phyloP scores from a whole-genome alignment of 2,113 vertebrate genomes.

The Oplegnathus fasciatus region DNA sequence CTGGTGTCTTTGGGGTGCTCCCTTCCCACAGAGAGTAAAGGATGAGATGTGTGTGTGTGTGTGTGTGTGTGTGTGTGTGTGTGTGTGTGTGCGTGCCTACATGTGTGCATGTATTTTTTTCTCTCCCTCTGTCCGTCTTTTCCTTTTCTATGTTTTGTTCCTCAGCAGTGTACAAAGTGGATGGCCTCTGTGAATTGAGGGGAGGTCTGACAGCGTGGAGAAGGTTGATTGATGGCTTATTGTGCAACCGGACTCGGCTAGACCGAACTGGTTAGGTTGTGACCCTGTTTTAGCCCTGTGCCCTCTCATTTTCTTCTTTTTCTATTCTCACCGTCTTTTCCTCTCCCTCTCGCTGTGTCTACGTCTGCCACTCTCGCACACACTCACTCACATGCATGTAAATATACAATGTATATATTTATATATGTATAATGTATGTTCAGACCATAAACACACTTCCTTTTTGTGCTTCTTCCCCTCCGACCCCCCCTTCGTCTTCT shows the following conservation, averaged over 20 bases:
- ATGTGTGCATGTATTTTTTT: constrained; percentile 20
- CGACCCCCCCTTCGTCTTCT: neutral
- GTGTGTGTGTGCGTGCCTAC: constrained; percentile 14
- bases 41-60: constrained; percentile 66
- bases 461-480: constrained; percentile 29
- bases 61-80: constrained; percentile 27
- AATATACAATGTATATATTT: too few species aligned
- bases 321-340: constrained; percentile 46
- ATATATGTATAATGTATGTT: too few species aligned
- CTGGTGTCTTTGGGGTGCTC: constrained; percentile 36
- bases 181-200: constrained; percentile 72
- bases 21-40: constrained; percentile 68
- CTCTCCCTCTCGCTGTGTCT: constrained; percentile 22
- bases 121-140: constrained; percentile 31
- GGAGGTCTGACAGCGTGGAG: constrained; percentile 77
- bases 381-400: constrained; percentile 24
- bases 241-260: constrained; percentile 83
- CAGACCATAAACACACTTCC: constrained; percentile 54
- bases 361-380: constrained; percentile 16
- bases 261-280: constrained; percentile 84
- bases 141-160: constrained; percentile 67
- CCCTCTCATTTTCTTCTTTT: constrained; percentile 62
- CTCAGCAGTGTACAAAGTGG: constrained; percentile 76
- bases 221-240: constrained; percentile 86
- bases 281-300: constrained; percentile 77